Conservation (phyloP, 2,888 invertebrate genomes). For the Cephus rjabovi region DNA sequence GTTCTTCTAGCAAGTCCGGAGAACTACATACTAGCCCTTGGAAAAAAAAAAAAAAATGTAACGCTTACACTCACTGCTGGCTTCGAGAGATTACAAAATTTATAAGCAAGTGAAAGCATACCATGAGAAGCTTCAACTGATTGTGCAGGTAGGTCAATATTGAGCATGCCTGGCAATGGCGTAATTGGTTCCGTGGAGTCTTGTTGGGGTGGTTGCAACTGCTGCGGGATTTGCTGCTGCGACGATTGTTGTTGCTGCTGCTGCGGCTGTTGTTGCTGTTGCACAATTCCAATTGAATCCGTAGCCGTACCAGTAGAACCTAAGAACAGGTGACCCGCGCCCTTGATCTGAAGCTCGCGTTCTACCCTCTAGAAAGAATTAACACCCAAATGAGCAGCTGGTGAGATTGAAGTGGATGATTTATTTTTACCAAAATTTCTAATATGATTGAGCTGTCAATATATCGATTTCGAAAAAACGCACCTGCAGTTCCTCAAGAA, state of each 20-base stretch:
- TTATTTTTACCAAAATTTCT: neutral
- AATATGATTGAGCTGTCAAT: neutral
- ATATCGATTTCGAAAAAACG: conserved; percentile 1
- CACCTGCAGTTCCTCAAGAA: conserved; percentile 73
- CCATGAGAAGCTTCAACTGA: conserved; percentile 44
- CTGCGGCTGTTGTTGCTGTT: conserved; percentile 28
- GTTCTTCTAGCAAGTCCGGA: neutral
- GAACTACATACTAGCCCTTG: neutral
- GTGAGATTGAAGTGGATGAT: neutral
- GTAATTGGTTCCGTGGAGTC: conserved; percentile 49
- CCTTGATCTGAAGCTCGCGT: conserved; percentile 73
- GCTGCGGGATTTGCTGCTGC: conserved; percentile 25
- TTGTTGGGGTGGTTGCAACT: conserved; percentile 35
- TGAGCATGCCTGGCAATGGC: conserved; percentile 66
- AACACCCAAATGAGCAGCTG: neutral
- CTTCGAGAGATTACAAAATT: conserved; percentile 20
- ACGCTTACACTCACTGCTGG: neutral
- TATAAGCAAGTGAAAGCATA: conserved; percentile 30
- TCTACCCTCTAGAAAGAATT: conserved; percentile 72
- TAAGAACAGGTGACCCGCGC: conserved; percentile 55
- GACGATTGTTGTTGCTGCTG: conserved; percentile 32
- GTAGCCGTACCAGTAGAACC: conserved; percentile 49
- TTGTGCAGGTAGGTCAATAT: conserved; percentile 67
- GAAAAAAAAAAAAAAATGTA: neutral
- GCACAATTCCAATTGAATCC: conserved; percentile 37